Evolutionary conservation across 2,888 invertebrate genomes (phyloP).

Genomic region (Caenorhabditis sp.): DNA sequence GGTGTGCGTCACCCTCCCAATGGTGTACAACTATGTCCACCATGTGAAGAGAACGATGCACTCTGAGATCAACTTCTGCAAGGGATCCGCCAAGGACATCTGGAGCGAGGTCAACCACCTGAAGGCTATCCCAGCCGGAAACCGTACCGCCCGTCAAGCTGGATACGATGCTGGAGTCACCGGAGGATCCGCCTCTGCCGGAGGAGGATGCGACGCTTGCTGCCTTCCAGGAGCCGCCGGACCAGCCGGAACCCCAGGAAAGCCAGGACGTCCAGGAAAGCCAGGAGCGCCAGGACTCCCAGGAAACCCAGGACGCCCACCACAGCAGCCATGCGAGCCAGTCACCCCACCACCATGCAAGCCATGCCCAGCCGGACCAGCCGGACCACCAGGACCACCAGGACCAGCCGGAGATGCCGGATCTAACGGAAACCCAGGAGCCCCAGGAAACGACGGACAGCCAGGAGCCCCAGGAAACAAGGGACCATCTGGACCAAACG

Average conservation of each 20-base stretch:
- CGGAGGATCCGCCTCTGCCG: conserved; percentile 55
- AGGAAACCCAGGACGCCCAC: conserved; percentile 70
- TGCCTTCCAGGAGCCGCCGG: conserved; percentile 69
- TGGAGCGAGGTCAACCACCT: conserved; percentile 68
- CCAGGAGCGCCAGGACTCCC: conserved; percentile 72
- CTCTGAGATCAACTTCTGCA: conserved; percentile 60
- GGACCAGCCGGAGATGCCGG: conserved; percentile 66
- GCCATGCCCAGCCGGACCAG: conserved; percentile 69
- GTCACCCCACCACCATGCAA: conserved; percentile 72
- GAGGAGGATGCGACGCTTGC: conserved; percentile 72
- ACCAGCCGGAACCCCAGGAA: conserved; percentile 65
- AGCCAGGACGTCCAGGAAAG: conserved; percentile 66
- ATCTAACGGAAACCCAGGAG: conserved; percentile 62
- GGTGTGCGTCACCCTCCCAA: conserved; percentile 62
- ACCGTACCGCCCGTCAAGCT: conserved; percentile 72
- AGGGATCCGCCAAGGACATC: conserved; percentile 67
- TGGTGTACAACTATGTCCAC: conserved; percentile 63
- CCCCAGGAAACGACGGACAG: conserved; percentile 63
- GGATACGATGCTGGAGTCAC: conserved; percentile 63
- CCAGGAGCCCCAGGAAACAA: conserved; percentile 63
- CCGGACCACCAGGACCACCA: conserved; percentile 70
- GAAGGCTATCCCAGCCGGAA: conserved; percentile 63
- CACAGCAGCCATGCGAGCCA: conserved; percentile 71
- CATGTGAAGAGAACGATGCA: conserved; percentile 59
- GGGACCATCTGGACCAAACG: conserved; percentile 69